Evolutionary conservation across 1,140 invertebrate species (phyloP).

Genomic region (Plodia interpunctella): DNA sequence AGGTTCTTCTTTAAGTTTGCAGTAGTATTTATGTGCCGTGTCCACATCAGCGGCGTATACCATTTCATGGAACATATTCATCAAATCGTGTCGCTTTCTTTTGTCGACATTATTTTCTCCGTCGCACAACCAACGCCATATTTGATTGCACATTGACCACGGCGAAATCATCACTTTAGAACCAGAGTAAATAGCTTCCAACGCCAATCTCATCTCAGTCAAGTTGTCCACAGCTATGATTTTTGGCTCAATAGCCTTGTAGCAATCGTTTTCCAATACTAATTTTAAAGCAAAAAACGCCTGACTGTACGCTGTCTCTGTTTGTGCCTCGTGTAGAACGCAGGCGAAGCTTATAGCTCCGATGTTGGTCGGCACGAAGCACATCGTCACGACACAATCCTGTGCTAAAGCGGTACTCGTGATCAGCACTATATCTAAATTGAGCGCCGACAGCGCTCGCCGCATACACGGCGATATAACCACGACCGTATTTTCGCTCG

Average conservation of each 20-base stretch:
- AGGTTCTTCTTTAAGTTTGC: slow-evolving; percentile 11
- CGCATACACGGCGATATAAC: slow-evolving; percentile 22
- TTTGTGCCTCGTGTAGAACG: slow-evolving; percentile 16
- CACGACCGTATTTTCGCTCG: slow-evolving; percentile 1
- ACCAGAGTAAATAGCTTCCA: slow-evolving; percentile 11
- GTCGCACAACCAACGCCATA: slow-evolving; percentile 17
- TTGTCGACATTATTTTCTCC: slow-evolving; percentile 15
- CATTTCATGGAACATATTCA: slow-evolving; percentile 12
- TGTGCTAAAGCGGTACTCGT: slow-evolving; percentile 14
- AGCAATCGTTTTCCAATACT: slow-evolving; percentile 9
- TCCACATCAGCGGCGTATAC: slow-evolving; percentile 8
- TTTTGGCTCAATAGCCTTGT: slow-evolving; percentile 11
- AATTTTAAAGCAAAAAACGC: slow-evolving; percentile 18
- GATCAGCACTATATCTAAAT: slow-evolving; percentile 21
- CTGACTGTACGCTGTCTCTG: slow-evolving; percentile 17
- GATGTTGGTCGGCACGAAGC: slow-evolving; percentile 20
- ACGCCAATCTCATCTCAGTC: neutral
- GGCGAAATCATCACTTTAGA: neutral
- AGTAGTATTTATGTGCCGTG: slow-evolving; percentile 11
- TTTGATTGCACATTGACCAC: slow-evolving; percentile 12
- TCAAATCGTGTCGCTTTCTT: slow-evolving; percentile 13
- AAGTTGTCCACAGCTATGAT: slow-evolving; percentile 10
- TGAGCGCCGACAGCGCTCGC: slow-evolving; percentile 7
- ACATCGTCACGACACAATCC: slow-evolving; percentile 3
- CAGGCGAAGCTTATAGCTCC: slow-evolving; percentile 27